Conservation (phyloP, 2,797 vertebrate species). For the Crossoptilon crossoptilon region DNA sequence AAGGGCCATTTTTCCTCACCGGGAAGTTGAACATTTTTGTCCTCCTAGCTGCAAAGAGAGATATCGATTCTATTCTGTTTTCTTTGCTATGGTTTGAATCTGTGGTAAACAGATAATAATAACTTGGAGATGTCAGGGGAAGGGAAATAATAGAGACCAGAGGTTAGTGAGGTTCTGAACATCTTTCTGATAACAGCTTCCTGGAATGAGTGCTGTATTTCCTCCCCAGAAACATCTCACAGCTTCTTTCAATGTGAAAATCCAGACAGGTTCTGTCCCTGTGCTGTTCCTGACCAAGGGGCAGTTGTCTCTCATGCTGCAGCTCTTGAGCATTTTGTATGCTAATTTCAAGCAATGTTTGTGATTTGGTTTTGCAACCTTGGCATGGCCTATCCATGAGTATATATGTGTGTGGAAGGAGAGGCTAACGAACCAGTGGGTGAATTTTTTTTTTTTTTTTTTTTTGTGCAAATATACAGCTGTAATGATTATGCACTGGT, state of each 20-base stretch:
- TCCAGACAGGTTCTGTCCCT: neutral
- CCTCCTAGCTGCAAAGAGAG: neutral
- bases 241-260: neutral
- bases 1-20: neutral
- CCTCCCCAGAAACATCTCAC: rapidly evolving
- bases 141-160: neutral
- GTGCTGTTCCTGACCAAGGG: neutral
- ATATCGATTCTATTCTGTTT: conserved; percentile 35
- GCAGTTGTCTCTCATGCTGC: neutral
- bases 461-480: conserved; percentile 24
- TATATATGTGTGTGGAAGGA: neutral
- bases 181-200: neutral
- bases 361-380: neutral
- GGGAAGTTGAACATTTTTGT: neutral
- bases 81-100: conserved; percentile 33
- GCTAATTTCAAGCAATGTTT: neutral
- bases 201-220: neutral
- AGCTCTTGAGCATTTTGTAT: neutral
- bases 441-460: neutral
- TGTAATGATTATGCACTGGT: conserved; percentile 44
- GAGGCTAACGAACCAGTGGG: neutral
- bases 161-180: neutral
- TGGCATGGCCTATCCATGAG: neutral
- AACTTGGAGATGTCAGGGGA: neutral
- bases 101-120: conserved; percentile 2